Evolutionary conservation across 2,888 invertebrate species (phyloP).

Genomic region (Atherix ibis): DNA sequence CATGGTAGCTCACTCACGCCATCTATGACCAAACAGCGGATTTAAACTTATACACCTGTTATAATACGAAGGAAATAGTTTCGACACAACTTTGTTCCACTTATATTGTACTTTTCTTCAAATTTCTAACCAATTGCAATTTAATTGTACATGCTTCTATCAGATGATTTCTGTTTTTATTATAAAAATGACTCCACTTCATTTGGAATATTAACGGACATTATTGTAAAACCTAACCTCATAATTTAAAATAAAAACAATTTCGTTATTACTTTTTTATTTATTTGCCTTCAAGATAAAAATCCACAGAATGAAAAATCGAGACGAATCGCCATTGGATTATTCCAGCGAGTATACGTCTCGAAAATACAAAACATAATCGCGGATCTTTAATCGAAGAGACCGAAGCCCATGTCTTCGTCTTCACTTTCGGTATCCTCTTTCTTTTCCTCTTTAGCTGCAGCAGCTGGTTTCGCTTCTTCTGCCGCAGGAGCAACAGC

Average conservation of each 20-base stretch:
- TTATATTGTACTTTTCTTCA: no score
- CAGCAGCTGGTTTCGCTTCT: conserved; percentile 43
- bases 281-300: conserved; percentile 1
- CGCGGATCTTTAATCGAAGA: conserved; percentile 58
- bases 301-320: no score
- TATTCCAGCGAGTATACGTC: conserved; percentile 10
- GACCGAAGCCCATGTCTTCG: conserved; percentile 97
- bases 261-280: neutral
- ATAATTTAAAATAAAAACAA: neutral
- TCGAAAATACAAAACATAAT: neutral
- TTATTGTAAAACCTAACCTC: neutral
- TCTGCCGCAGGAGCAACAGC: conserved; percentile 45
- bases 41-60: no score
- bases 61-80: no score
- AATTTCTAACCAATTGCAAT: no score
- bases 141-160: no score
- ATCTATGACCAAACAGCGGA: no score
- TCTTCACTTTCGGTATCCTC: conserved; percentile 71
- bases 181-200: no score
- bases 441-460: conserved; percentile 57
- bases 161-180: no score
- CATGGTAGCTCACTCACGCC: no score
- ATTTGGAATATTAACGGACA: no score
- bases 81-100: no score
- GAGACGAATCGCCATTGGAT: conserved; percentile 20